phyloP scores from a whole-genome alignment of 1,140 invertebrate species.

The Melitaea cinxia region DNA sequence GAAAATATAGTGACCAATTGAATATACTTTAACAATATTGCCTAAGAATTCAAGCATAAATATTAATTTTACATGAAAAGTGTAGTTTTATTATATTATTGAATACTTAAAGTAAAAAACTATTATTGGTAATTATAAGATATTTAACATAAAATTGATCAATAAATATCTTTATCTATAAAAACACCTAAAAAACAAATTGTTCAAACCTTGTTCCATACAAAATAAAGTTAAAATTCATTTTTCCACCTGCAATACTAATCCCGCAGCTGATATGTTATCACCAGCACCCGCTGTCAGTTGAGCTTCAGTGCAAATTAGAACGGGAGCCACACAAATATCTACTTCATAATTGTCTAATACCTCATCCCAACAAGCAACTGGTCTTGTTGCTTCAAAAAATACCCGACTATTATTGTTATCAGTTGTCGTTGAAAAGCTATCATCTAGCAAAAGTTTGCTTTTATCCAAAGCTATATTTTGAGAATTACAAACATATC shows the following conservation, averaged over 20 bases:
- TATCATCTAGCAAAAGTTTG: conserved; percentile 91
- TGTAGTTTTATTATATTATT: no score
- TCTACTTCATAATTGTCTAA: conserved; percentile 81
- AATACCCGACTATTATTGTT: conserved; percentile 83
- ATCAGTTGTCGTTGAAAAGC: conserved; percentile 88
- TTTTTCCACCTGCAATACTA: conserved; percentile 88
- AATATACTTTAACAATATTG: no score
- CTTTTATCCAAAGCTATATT: conserved; percentile 88
- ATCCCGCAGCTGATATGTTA: conserved; percentile 93
- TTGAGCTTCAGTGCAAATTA: conserved; percentile 91
- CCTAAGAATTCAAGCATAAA: no score
- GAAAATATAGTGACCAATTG: no score
- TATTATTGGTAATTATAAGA: background rate
- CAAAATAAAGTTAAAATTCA: conserved; percentile 29
- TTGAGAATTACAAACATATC: conserved; percentile 91
- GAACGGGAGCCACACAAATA: conserved; percentile 92
- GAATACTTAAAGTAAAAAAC: no score
- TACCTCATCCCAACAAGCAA: conserved; percentile 92
- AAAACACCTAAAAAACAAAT: background rate
- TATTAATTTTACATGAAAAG: no score
- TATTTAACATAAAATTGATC: background rate
- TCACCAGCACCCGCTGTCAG: conserved; percentile 94
- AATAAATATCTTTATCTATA: conserved; percentile 3
- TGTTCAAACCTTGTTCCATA: conserved; percentile 16
- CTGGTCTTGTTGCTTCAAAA: conserved; percentile 87